phyloP scores from a whole-genome alignment of 2,888 invertebrate genomes.

The Watsonalla cultraria region DNA sequence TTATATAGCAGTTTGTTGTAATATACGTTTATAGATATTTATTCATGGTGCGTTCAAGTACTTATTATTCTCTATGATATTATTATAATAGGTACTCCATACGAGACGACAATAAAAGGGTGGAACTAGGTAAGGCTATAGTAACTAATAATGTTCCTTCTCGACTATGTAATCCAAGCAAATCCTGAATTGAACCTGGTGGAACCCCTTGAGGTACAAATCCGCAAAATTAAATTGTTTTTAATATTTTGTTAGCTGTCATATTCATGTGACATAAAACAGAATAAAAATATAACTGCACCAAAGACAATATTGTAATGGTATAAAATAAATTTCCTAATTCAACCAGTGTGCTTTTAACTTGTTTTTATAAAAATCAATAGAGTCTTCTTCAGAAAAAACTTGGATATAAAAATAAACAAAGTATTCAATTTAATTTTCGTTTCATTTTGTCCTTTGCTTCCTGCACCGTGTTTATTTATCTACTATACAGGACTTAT shows the following conservation, averaged over 20 bases:
- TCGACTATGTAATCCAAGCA: background rate
- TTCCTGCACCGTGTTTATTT: background rate
- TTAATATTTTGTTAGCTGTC: too few species aligned
- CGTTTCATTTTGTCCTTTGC: conserved; percentile 7
- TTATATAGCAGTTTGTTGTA: conserved; percentile 6
- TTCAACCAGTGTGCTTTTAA: conserved; percentile 11
- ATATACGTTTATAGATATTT: conserved; percentile 12
- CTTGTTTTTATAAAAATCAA: too few species aligned
- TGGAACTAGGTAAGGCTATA: background rate
- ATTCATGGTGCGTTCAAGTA: conserved; percentile 6
- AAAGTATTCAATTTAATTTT: conserved; percentile 15
- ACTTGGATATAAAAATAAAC: conserved; percentile 25
- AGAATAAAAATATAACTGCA: conserved; percentile 10
- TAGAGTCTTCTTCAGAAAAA: conserved; percentile 10
- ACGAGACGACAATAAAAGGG: background rate
- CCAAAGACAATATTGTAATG: conserved; percentile 15
- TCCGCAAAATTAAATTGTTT: too few species aligned
- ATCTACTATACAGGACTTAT: background rate
- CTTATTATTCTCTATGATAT: background rate
- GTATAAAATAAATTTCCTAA: too few species aligned
- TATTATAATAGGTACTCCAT: background rate
- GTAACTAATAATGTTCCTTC: background rate
- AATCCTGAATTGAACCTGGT: too few species aligned
- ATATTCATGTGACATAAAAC: too few species aligned
- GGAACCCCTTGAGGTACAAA: too few species aligned